Conservation (phyloP, 2,888 invertebrate species). For the Eutolmus rufibarbis region DNA sequence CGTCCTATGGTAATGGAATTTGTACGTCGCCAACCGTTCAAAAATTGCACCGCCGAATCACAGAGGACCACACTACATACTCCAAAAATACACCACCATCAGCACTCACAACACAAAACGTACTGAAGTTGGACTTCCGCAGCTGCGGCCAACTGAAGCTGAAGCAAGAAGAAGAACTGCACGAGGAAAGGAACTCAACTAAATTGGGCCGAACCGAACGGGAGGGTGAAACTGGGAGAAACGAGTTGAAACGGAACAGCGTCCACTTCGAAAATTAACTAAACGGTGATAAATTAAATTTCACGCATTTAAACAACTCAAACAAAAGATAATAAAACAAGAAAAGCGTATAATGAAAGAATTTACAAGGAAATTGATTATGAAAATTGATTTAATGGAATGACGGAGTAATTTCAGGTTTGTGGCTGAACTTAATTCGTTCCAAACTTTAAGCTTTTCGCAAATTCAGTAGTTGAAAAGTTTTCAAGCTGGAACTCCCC, state of each 20-base stretch:
- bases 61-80: not conserved
- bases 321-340: too few relatives aligned
- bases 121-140: not conserved
- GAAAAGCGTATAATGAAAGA: too few relatives aligned
- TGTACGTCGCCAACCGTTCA: not conserved
- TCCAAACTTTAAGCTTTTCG: too few relatives aligned
- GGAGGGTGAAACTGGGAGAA: not conserved
- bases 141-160: not conserved
- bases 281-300: too few relatives aligned
- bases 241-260: not conserved
- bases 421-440: too few relatives aligned
- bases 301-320: too few relatives aligned
- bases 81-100: not conserved
- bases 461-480: too few relatives aligned
- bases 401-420: too few relatives aligned
- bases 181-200: not conserved
- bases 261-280: not conserved
- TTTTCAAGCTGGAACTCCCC: too few relatives aligned
- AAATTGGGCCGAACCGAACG: not conserved
- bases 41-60: not conserved
- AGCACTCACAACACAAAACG: not conserved
- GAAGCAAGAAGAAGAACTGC: not conserved
- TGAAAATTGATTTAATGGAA: too few relatives aligned
- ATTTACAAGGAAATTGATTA: too few relatives aligned
- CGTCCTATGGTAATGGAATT: not conserved